These are phyloP conservation scores for Zoanthus solanderi DNA, from an alignment of 92 coral and sea anemone species.

Conservation along the genomic window DNA sequence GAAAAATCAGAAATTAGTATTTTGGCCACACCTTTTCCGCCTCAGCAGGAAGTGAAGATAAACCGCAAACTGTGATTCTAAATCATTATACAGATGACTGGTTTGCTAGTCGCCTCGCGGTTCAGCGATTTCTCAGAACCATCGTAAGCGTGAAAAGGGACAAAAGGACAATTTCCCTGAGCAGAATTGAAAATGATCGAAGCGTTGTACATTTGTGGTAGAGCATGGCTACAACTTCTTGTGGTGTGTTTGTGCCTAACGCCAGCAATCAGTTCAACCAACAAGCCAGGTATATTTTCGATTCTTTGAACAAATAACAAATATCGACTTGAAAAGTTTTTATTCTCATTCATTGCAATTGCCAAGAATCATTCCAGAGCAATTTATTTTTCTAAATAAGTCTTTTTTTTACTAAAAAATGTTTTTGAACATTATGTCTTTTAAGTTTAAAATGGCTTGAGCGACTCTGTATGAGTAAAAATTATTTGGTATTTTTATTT, in stretches of 20 bases:
- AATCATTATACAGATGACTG: neutral
- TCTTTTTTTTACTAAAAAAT: no score
- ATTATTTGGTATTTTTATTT: no score
- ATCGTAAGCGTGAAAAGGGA: neutral
- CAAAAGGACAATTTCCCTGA: neutral
- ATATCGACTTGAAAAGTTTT: neutral
- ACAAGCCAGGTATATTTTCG: neutral
- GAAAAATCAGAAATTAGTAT: neutral
- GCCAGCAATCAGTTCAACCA: neutral
- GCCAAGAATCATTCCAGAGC: neutral
- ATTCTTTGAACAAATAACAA: neutral
- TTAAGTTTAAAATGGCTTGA: no score
- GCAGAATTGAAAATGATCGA: neutral
- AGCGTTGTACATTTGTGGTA: neutral
- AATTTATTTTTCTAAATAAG: neutral
- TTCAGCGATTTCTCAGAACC: neutral
- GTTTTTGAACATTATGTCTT: no score
- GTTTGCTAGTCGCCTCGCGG: no score
- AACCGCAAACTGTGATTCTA: neutral
- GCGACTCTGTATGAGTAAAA: no score
- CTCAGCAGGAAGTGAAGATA: neutral
- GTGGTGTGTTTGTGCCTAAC: neutral
- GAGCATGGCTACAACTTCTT: neutral
- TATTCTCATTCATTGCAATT: neutral
- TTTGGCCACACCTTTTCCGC: neutral